Base-by-base conservation (phyloP, 2,888 invertebrate species). In the Drosophila quinaria region DNA sequence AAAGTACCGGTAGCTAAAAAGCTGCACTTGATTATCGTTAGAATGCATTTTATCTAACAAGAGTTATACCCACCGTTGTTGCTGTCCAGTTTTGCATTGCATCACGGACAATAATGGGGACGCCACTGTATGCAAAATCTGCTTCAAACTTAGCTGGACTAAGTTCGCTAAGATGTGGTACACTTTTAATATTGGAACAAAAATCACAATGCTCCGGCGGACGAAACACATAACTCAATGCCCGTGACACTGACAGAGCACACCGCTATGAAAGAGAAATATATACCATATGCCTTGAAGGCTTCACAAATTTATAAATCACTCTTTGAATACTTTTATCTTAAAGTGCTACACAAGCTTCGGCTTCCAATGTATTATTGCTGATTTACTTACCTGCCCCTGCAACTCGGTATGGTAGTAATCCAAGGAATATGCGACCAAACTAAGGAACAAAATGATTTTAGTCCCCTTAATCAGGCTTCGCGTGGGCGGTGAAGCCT, bases 61-160 rank as follows among this genome's bases (percentile, higher is more conserved):
- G 10, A 29, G 2, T n/a, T 11, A 51, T 59, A 49, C 72, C 52
- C 70, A 94, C 94, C 70, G 94, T 90, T 15, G 95, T 92, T 0
- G 98, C 98, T 35, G 95, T 95, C 98, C 98, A 98, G 75, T 95
- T 95, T 8, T 81, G 90, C 17, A 96, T 96, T 0, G 96, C 98
- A 92, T 98, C 98, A 4, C 95, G 95, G 9, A 98, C 94, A 13
- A 99, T 95, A 1, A 98, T 96, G 0, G 98, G 98, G 6, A 94
- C 94, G 0, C 96, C 96, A 11, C 94, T 94, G 88, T 97, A 97
- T 0, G 97, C 97, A 85, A 95, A 98, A 87, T 94, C 93, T 22
- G 94, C 91, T 87, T 97, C 96, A 90, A 98, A 98, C 64, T 95
- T 93, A 5, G 93, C 92, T 0, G 95, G 94, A 0, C 95, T 94